Conservation (phyloP, 1,140 invertebrate genomes). For the Nylanderia fulva region DNA sequence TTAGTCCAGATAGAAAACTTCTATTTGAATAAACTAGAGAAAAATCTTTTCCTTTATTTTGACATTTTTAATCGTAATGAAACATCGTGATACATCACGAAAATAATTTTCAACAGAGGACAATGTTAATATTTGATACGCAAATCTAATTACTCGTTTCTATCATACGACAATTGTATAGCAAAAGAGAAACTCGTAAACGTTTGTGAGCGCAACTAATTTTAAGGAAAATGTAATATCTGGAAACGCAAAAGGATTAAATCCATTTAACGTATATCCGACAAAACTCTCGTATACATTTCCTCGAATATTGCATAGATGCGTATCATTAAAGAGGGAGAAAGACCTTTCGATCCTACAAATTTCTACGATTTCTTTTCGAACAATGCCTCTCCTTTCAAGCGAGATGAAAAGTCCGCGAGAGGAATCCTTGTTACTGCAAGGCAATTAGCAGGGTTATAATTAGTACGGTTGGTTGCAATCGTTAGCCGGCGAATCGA, state of each 20-base stretch:
- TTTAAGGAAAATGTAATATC: conserved; percentile 1
- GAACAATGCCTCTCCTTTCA: conserved; percentile 10
- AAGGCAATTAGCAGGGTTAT: conserved; percentile 12
- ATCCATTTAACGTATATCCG: neutral
- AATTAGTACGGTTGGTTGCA: conserved; percentile 32
- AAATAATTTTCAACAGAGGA: neutral
- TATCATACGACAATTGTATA: neutral
- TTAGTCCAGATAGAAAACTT: neutral
- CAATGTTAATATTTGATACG: neutral
- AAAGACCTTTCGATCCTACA: neutral
- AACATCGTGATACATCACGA: neutral
- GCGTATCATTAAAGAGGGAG: neutral
- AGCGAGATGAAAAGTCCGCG: neutral
- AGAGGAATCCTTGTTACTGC: neutral
- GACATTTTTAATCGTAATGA: neutral
- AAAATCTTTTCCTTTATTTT: neutral
- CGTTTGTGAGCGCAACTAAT: neutral
- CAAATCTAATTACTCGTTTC: neutral
- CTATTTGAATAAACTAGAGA: neutral
- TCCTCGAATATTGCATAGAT: too few relatives aligned
- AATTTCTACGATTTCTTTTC: conserved; percentile 13
- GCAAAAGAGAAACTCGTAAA: neutral
- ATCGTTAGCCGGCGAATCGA: conserved; percentile 18
- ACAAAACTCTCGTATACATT: neutral
- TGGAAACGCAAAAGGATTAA: neutral